These are phyloP conservation scores for Alsophila aescularia DNA, from an alignment of 2,888 invertebrate genomes.

Conservation along the genomic window DNA sequence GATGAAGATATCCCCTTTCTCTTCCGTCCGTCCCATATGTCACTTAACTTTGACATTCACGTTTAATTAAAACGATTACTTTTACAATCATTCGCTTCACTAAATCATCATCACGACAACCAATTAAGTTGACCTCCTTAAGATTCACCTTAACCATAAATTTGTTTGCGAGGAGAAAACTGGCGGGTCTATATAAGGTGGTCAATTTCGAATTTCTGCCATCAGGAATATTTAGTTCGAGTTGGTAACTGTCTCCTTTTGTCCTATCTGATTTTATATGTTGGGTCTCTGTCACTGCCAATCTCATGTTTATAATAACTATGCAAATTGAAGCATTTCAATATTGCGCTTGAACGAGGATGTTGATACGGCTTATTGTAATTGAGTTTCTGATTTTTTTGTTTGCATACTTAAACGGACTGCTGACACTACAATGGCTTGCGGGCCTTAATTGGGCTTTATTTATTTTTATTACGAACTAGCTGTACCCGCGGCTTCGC, in stretches of 20 bases:
- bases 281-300: conserved; percentile 52
- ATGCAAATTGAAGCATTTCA: conserved; percentile 77
- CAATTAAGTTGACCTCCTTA: conserved; percentile 37
- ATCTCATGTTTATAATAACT: conserved; percentile 75
- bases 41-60: conserved; percentile 34
- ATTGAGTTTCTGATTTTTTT: conserved; percentile 66
- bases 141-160: conserved; percentile 24
- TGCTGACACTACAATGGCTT: conserved; percentile 41
- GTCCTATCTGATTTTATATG: conserved; percentile 35
- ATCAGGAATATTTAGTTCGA: conserved; percentile 4
- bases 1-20: conserved; percentile 14
- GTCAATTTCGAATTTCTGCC: conserved; percentile 12
- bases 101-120: conserved; percentile 39
- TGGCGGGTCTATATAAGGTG: conserved; percentile 34
- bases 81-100: conserved; percentile 43
- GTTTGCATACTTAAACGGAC: conserved; percentile 46
- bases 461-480: conserved; percentile 1
- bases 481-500: too few relatives aligned
- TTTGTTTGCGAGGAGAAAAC: conserved; percentile 28
- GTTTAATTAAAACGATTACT: conserved; percentile 48
- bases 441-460: conserved; percentile 19
- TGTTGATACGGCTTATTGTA: conserved; percentile 65
- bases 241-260: conserved; percentile 38
- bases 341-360: conserved; percentile 68
- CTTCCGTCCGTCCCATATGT: conserved; percentile 33